phyloP scores from a whole-genome alignment of 2,113 vertebrate species.

The Centrocercus urophasianus region DNA sequence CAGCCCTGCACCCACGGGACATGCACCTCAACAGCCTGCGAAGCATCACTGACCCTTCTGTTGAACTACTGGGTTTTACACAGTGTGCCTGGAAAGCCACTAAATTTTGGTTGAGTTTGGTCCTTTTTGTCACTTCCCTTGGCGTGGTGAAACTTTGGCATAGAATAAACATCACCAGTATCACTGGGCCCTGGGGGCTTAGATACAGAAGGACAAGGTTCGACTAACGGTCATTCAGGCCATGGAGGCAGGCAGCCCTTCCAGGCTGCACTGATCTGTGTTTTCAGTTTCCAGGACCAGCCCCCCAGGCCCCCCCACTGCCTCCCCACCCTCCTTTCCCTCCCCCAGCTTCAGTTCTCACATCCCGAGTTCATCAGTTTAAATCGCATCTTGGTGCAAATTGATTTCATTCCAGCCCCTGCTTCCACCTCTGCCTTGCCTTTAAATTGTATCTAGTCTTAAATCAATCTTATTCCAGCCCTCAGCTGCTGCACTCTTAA shows the following conservation, averaged over 20 bases:
- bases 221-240: background rate
- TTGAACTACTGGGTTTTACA: background rate
- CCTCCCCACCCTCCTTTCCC: background rate
- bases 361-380: slow-evolving; percentile 14
- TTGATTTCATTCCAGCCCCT: slow-evolving; percentile 43
- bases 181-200: background rate
- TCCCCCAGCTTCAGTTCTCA: background rate
- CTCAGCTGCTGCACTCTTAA: background rate
- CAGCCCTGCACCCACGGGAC: background rate
- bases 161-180: background rate
- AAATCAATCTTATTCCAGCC: slow-evolving; percentile 38
- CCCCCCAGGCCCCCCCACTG: background rate
- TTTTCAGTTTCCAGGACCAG: background rate
- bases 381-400: slow-evolving; percentile 57
- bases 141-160: background rate
- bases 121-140: background rate
- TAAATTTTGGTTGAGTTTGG: background rate
- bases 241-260: background rate
- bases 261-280: background rate
- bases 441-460: slow-evolving; percentile 65
- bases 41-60: background rate
- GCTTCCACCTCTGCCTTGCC: slow-evolving; percentile 40
- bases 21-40: background rate
- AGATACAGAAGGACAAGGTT: background rate
- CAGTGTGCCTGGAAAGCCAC: background rate